Evolutionary conservation across 2,797 vertebrate species (phyloP).

Genomic region (Hapalemur alaotrensis): DNA sequence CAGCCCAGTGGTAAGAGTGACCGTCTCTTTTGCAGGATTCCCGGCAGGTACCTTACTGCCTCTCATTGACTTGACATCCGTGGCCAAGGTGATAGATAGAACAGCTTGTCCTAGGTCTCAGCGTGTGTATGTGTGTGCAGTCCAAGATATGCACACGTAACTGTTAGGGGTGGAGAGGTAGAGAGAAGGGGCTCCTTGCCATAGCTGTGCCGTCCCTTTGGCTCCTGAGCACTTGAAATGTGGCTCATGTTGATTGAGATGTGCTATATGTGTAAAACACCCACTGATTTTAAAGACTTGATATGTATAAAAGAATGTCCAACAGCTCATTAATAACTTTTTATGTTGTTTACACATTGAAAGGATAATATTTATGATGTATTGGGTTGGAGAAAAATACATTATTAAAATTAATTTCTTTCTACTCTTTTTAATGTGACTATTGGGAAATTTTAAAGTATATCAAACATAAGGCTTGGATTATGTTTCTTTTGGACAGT

Average conservation of each 20-base stretch:
- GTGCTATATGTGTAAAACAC: neutral
- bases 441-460: neutral
- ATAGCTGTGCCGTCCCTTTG: neutral
- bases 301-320: neutral
- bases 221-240: neutral
- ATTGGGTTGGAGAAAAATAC: neutral
- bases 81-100: neutral
- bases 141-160: neutral
- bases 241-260: no score
- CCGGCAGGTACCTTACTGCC: neutral
- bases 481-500: neutral
- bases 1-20: neutral
- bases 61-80: neutral
- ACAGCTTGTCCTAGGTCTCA: neutral
- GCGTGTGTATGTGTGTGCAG: no score
- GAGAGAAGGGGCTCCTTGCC: no score
- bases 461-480: neutral
- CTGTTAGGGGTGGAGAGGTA: neutral
- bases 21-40: neutral
- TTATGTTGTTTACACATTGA: neutral
- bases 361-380: neutral
- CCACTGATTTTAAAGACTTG: neutral
- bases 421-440: neutral
- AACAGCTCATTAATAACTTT: neutral
- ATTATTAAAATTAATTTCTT: neutral